These are phyloP conservation scores for Eutrigla gurnardus DNA, from an alignment of 2,797 vertebrate genomes.

Conservation along the genomic window DNA sequence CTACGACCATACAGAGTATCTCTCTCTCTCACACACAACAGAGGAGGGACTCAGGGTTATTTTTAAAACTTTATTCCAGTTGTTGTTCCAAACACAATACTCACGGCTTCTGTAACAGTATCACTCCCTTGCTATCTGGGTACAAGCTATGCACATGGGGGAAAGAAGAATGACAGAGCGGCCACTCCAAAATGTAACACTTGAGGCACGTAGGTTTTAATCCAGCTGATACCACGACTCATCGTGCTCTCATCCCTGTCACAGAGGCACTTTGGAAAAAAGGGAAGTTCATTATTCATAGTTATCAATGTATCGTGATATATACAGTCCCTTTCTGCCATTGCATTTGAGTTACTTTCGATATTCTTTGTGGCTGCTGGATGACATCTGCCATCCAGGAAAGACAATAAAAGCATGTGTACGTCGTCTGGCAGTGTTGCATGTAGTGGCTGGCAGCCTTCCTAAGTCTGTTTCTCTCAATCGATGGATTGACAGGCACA, in stretches of 20 bases:
- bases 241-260: conserved; percentile 22
- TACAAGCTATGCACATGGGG: conserved; percentile 17
- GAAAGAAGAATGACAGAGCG: conserved; percentile 23
- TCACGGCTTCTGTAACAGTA: conserved; percentile 58
- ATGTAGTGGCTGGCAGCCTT: background rate
- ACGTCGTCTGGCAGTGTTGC: background rate
- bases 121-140: conserved; percentile 39
- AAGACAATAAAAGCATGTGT: background rate
- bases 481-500: conserved; percentile 4
- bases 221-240: conserved; percentile 27
- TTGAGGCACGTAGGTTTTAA: conserved; percentile 21
- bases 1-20: conserved; percentile 50
- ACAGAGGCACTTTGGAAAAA: background rate
- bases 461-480: background rate
- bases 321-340: background rate
- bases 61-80: conserved; percentile 68
- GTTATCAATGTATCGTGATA: background rate
- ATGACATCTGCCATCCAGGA: background rate
- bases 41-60: conserved; percentile 58
- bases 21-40: conserved; percentile 22
- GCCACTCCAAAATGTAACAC: conserved; percentile 34
- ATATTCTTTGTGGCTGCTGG: background rate
- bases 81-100: conserved; percentile 68
- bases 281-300: background rate
- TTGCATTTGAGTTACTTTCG: background rate